Conservation (phyloP, 2,113 vertebrate species). For the Crotalus viridis region DNA sequence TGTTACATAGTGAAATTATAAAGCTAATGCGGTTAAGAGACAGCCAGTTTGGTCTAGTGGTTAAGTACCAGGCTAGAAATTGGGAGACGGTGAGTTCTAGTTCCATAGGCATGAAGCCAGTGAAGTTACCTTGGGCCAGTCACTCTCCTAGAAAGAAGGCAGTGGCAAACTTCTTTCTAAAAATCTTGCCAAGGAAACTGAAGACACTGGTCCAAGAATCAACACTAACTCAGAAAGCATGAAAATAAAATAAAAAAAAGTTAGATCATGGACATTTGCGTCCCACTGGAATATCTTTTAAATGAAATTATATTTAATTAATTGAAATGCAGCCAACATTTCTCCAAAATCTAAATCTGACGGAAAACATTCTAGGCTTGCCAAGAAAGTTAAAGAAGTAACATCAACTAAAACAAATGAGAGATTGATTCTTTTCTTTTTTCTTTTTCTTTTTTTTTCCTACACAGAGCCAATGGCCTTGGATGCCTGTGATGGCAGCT, state of each 20-base stretch:
- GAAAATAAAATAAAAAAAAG: not conserved
- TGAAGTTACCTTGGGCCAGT: not conserved
- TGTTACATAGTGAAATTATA: not conserved
- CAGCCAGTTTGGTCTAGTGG: not conserved
- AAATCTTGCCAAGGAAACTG: not conserved
- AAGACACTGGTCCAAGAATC: not conserved
- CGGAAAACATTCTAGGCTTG: conserved; percentile 43
- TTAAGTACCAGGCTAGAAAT: not conserved
- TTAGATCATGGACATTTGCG: conserved; percentile 4
- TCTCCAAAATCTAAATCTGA: conserved; percentile 40
- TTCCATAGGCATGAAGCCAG: not conserved
- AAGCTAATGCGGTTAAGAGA: not conserved
- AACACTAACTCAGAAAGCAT: not conserved
- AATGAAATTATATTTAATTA: not conserved
- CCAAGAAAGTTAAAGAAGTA: conserved; percentile 59
- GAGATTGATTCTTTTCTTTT: conserved; percentile 72
- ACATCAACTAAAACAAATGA: conserved; percentile 66
- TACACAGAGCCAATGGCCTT: conserved; percentile 94
- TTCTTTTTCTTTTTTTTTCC: conserved; percentile 76
- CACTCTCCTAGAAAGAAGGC: not conserved
- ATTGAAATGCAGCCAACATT: conserved; percentile 31
- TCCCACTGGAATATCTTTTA: conserved; percentile 36
- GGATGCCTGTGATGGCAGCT: conserved; percentile 96
- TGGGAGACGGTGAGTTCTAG: not conserved
- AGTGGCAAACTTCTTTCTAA: not conserved